Base-by-base conservation (phyloP, 2,113 vertebrate species). In the Mus pahari region DNA sequence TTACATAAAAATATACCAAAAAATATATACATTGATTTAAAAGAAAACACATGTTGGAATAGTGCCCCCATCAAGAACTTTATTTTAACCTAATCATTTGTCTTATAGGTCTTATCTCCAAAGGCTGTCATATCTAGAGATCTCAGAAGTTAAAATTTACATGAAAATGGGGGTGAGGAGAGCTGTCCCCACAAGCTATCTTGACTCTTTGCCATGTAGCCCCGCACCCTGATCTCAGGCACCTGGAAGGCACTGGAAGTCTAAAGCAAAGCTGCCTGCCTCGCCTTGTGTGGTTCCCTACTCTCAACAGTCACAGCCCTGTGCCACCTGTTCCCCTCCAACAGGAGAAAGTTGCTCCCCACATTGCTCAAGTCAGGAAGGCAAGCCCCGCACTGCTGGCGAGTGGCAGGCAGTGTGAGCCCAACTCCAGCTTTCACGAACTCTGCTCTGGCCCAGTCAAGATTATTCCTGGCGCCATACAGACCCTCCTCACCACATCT, bases 61-160 rank as follows among this genome's bases (percentile, higher is more conserved):
- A 86, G 50, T n/a, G 28, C 5, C 20, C 10, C 33, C 33, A 14
- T 31, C 28, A 60, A 84, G 1, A 39, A 16, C 53, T 45, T 97
- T 28, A 62, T 75, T 78, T 88, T 81, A 66, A 86, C 17, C 60
- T 73, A 45, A 39, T 93, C 55, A 42, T 24, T 7, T 42, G 75
- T 60, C n/a, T 81, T 50, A 74, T 90, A 50, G 77, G 36, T 3
- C 31, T 93, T 53, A 20, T 45, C 10, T 94, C 26, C 28, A 97
- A 81, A 70, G 50, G 20, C 0, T 60, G 70, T 42, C 75, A n/a
- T n/a, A 19, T 81, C 53, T 39, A 42, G 75, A 94, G 26, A 12
- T n/a, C 5, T 36, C 55, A 14, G 22, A 28, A 79, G 26, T 95
- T 86, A 83, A 48, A 79, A 48, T 36, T 48, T 50, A 9, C 9